These are phyloP conservation scores for Seriola quinqueradiata DNA, from an alignment of 2,113 vertebrate genomes.

Conservation along the genomic window DNA sequence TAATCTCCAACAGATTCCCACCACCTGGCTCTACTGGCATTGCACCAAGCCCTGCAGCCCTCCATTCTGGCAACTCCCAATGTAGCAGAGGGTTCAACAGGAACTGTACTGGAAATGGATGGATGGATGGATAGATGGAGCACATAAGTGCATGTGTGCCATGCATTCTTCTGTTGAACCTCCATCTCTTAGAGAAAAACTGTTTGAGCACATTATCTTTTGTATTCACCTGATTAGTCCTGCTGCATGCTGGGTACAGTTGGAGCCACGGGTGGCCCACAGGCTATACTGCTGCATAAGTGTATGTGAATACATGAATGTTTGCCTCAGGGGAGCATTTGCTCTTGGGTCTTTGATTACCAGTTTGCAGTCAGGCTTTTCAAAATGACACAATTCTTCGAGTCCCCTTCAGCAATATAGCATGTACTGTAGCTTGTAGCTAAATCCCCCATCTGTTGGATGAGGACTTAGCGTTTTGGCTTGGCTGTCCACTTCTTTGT, in stretches of 20 bases:
- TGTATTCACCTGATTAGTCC: slow-evolving; percentile 16
- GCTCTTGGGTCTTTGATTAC: slow-evolving; percentile 69
- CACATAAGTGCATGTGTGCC: background rate
- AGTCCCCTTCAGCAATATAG: slow-evolving; percentile 63
- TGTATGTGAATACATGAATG: slow-evolving; percentile 60
- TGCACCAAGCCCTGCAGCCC: slow-evolving; percentile 57
- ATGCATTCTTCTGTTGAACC: slow-evolving; percentile 21
- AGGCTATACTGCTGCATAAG: slow-evolving; percentile 55
- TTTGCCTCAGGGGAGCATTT: slow-evolving; percentile 67
- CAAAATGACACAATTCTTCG: slow-evolving; percentile 65
- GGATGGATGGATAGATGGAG: slow-evolving; percentile 25
- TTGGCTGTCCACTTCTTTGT: slow-evolving; percentile 38
- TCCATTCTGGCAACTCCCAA: slow-evolving; percentile 67
- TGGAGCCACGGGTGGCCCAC: slow-evolving; percentile 36
- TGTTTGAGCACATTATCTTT: slow-evolving; percentile 21
- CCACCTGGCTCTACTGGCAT: slow-evolving; percentile 79
- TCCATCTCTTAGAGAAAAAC: slow-evolving; percentile 29
- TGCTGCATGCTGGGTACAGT: slow-evolving; percentile 39
- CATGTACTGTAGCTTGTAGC: slow-evolving; percentile 38
- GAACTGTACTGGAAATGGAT: slow-evolving; percentile 32
- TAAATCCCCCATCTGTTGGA: slow-evolving; percentile 66
- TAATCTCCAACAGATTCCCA: slow-evolving; percentile 81
- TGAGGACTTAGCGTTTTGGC: slow-evolving; percentile 45
- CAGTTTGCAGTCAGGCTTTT: slow-evolving; percentile 56
- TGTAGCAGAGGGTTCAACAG: slow-evolving; percentile 38